A percentile compares a stretch with the other conserved stretches of the same genome.
phyloP scores from a whole-genome alignment of 35 echinoderm and acorn worm genomes.

The Hemicentrotus pulcherrimus region DNA sequence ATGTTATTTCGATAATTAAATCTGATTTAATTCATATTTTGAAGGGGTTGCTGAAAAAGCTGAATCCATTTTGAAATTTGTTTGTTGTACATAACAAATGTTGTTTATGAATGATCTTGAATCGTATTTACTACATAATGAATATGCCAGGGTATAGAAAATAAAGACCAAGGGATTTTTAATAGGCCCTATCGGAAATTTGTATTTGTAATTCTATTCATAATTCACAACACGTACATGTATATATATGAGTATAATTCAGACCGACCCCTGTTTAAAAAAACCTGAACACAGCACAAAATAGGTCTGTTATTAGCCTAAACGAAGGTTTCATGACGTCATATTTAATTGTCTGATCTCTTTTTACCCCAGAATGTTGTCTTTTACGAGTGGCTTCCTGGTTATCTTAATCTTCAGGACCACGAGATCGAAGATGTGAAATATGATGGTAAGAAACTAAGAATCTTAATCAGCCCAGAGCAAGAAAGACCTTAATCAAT shows the following conservation, averaged over 20 bases:
- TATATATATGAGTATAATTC: too few species aligned
- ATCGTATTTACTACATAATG: not conserved
- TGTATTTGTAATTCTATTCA: too few species aligned
- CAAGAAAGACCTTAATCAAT: not conserved
- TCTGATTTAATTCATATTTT: too few species aligned
- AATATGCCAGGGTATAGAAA: not conserved
- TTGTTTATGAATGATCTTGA: not conserved
- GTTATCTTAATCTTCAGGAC: slow-evolving; percentile 64
- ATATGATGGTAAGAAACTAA: slow-evolving; percentile 69
- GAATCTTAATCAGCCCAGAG: not conserved
- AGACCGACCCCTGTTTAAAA: too few species aligned
- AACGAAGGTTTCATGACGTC: too few species aligned
- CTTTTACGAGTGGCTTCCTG: slow-evolving; percentile 91
- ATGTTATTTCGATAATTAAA: too few species aligned
- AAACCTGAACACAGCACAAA: too few species aligned
- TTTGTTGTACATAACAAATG: not conserved
- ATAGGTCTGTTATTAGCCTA: too few species aligned
- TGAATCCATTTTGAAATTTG: not conserved
- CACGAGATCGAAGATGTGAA: slow-evolving; percentile 44
- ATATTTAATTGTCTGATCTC: not conserved
- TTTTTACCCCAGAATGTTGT: slow-evolving; percentile 80
- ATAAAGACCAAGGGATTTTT: not conserved
- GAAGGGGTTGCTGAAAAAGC: too few species aligned
- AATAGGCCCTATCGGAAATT: too few species aligned
- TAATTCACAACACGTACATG: too few species aligned